These are phyloP conservation scores for Holacanthella duospinosa DNA, from an alignment of 2,888 invertebrate genomes.

Conservation along the genomic window DNA sequence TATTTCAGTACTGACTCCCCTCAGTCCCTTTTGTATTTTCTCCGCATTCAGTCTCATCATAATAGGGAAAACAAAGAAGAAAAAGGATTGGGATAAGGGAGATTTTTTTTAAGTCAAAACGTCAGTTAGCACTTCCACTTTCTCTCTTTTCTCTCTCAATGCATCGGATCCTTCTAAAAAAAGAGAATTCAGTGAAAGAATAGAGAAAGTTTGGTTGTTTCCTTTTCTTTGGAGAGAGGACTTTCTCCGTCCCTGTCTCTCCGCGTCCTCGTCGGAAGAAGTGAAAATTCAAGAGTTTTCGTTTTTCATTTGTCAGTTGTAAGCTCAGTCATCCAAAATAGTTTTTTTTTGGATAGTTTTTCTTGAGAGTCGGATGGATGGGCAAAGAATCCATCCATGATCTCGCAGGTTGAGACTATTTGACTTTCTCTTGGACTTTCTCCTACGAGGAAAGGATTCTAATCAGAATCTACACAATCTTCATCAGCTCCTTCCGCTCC, in stretches of 20 bases:
- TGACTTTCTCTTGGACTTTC: too few relatives aligned
- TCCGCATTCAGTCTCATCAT: too few relatives aligned
- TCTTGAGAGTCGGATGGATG: not conserved
- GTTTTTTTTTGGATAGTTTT: not conserved
- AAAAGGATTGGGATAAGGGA: not conserved
- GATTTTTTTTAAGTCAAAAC: not conserved
- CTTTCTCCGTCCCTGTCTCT: not conserved
- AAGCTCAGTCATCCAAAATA: not conserved
- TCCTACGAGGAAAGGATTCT: too few relatives aligned
- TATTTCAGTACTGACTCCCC: too few relatives aligned
- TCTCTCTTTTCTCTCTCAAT: too few relatives aligned
- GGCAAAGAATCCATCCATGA: conserved; percentile 1
- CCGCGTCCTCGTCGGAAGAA: not conserved
- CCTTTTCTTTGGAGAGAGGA: not conserved
- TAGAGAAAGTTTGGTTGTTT: too few relatives aligned
- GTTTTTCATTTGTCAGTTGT: conserved; percentile 4
- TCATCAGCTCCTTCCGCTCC: not conserved
- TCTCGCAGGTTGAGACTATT: too few relatives aligned
- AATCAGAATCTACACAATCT: not conserved
- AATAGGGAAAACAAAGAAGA: too few relatives aligned
- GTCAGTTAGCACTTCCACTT: not conserved
- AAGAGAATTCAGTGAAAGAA: too few relatives aligned
- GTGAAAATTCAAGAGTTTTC: conserved; percentile 2
- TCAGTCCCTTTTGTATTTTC: too few relatives aligned
- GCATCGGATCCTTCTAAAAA: too few relatives aligned